These are phyloP conservation scores for Anastrepha ludens DNA, from an alignment of 1,140 invertebrate genomes.

Conservation along the genomic window DNA sequence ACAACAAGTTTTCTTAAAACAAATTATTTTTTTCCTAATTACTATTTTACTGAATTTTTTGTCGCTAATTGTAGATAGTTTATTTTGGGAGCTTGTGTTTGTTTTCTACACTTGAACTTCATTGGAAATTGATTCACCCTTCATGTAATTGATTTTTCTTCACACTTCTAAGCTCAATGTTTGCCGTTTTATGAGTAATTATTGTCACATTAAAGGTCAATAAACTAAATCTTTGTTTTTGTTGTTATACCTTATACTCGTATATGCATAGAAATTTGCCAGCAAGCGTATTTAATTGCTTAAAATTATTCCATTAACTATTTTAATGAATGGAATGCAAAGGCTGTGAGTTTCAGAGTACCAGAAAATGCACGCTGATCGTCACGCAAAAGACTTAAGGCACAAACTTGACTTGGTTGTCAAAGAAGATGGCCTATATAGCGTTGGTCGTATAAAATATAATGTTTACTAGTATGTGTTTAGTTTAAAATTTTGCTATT, in stretches of 20 bases:
- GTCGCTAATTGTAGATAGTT: too few relatives aligned
- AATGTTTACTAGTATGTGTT: too few relatives aligned
- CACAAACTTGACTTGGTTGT: neutral
- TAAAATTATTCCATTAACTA: neutral
- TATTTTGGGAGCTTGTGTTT: too few relatives aligned
- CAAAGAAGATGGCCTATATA: neutral
- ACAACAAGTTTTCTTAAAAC: neutral
- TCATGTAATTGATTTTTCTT: neutral
- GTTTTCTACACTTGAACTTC: neutral
- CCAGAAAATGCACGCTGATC: neutral
- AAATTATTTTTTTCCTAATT: neutral
- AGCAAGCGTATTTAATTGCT: neutral
- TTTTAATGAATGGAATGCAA: neutral
- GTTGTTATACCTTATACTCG: neutral
- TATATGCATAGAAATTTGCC: neutral
- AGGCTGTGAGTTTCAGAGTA: neutral
- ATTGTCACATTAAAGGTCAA: neutral
- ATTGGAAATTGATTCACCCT: neutral
- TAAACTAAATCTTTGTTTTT: neutral
- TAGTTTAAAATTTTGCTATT: too few relatives aligned
- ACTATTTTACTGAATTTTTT: too few relatives aligned
- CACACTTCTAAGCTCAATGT: neutral
- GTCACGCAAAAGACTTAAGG: constrained; percentile 14
- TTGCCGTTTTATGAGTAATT: neutral
- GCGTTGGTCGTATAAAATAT: neutral